Conservation (phyloP, 2,113 vertebrate species). For the Rana temporaria region DNA sequence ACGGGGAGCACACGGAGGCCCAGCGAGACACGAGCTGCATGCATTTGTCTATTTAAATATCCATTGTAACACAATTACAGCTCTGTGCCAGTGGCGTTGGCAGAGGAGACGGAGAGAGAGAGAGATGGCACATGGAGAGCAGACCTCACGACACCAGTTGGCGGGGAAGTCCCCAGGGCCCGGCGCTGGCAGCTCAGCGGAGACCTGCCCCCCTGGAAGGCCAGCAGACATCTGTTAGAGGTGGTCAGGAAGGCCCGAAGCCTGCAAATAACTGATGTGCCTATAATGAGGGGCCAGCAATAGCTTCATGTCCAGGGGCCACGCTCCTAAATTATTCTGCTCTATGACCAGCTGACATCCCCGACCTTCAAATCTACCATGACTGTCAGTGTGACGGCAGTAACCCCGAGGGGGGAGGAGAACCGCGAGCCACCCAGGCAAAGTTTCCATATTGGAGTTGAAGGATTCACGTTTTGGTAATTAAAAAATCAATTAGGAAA, state of each 20-base stretch:
- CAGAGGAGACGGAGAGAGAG: neutral
- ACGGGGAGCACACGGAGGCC: neutral
- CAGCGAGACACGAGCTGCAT: constrained; percentile 33
- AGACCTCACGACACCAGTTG: constrained; percentile 48
- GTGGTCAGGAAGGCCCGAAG: constrained; percentile 4
- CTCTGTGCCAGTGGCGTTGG: constrained; percentile 14
- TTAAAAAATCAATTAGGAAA: too few species aligned
- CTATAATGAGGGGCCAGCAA: constrained; percentile 41
- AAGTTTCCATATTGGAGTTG: too few species aligned
- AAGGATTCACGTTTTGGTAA: too few species aligned
- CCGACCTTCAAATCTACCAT: neutral
- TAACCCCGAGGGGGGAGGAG: neutral
- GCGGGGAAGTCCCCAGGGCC: constrained; percentile 27
- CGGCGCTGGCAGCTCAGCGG: neutral
- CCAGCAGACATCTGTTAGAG: constrained; percentile 45
- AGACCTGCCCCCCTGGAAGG: constrained; percentile 16
- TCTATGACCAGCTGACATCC: constrained; percentile 3
- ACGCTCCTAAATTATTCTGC: constrained; percentile 21
- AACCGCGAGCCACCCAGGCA: neutral
- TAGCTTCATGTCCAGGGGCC: neutral
- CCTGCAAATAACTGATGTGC: constrained; percentile 38
- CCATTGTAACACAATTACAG: constrained; percentile 30
- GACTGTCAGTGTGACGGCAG: neutral
- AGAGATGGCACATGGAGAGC: neutral
- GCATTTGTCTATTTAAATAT: constrained; percentile 44